These are phyloP conservation scores for Passerculus sandwichensis DNA, from an alignment of 2,797 vertebrate species.

Conservation along the genomic window DNA sequence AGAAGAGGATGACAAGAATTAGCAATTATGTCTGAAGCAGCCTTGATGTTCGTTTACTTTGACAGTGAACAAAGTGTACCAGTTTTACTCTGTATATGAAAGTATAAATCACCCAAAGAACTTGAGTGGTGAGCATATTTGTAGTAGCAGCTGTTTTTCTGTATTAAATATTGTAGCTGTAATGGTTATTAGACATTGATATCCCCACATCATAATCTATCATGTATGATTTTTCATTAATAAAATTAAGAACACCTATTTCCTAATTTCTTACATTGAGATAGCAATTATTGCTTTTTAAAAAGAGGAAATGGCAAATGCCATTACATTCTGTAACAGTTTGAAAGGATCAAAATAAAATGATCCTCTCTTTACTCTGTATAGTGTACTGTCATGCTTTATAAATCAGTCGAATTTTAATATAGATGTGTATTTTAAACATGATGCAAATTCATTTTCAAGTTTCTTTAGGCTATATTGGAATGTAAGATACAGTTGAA, in stretches of 20 bases:
- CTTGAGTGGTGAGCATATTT: background rate
- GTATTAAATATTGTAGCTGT: background rate
- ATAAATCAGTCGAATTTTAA: background rate
- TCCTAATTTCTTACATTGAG: background rate
- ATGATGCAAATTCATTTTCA: background rate
- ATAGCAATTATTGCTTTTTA: background rate
- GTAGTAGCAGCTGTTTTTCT: background rate
- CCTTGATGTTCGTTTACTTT: background rate
- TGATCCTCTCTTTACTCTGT: accelerated
- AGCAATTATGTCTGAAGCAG: background rate
- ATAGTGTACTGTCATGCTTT: background rate
- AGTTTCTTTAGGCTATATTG: background rate
- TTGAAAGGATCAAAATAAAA: background rate
- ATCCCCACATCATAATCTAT: background rate
- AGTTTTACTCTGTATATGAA: background rate
- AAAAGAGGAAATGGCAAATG: background rate
- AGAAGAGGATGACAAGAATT: background rate
- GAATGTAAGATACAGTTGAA: background rate
- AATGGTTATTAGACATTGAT: background rate
- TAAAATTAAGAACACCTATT: background rate
- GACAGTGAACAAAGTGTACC: background rate
- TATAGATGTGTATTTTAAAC: background rate
- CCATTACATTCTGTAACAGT: background rate
- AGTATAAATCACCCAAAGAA: background rate
- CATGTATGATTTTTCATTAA: accelerated